Evolutionary conservation across 1,140 invertebrate genomes (phyloP), one percentile per base, ranked within the genome.

Genomic region (Euglossa dilemma): DNA sequence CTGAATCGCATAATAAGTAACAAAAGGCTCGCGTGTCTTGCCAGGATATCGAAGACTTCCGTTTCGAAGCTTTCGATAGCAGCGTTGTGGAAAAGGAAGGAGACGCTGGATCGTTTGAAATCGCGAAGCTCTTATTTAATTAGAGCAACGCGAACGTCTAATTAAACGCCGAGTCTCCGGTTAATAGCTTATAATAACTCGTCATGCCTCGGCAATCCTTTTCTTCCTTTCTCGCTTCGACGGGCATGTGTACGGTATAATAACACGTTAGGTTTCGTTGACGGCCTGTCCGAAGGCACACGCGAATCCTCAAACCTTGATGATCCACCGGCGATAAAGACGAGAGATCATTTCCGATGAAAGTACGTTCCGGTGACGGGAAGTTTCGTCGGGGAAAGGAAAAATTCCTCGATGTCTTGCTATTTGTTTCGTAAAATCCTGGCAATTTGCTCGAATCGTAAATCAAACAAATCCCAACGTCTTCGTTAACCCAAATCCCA

Each of bases 1-100:
- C 72, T 81, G 80, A 76, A 43, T 50, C 72, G 80, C 50, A 81
- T 81, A n/a, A 57, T 45, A 76, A 81, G 43, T 25, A 12, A 11
- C 11, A 23, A 0, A 0, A 28, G 78, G 36, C 66, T 71, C 25
- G 69, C 69, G 69, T 72, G 20, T 12, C 14, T 28, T 52, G n/a
- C 36, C 23, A 9, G 4, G 36, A 8, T 8, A 2, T 4, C n/a
- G 28, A 1, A 14, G 6, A 36, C 0, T 72, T 56, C 50, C 36
- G 14, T 28, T 72, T 36, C 1, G 23, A 54, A 28, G 16, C 6
- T 25, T 43, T 9, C 66, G 20, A 45, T 45, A 45, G 18, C 66
- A 45, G 23, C 18, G 64, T 11, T 66, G 28, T 6, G 20, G 47
- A 52, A 25, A 14, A 12, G 52, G 28, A 28, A 6, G 23, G 1